These are phyloP conservation scores for Xestia xanthographa DNA, from an alignment of 2,888 invertebrate species.

Conservation along the genomic window DNA sequence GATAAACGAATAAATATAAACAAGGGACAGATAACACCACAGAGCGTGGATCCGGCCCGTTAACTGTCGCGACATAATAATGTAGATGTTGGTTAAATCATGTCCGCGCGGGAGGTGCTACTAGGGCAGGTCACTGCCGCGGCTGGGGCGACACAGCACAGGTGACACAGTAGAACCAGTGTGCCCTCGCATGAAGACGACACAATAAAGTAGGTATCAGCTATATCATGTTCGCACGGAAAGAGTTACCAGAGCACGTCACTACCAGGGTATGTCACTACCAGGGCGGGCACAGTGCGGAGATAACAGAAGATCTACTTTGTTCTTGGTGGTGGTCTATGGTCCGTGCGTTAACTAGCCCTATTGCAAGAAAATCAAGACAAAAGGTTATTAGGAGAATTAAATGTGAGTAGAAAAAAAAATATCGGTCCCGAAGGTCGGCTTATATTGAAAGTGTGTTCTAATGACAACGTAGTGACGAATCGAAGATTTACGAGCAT, in stretches of 20 bases:
- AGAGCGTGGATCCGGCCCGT: constrained; percentile 11
- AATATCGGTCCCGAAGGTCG: neutral
- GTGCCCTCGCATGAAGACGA: neutral
- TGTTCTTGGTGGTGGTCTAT: neutral
- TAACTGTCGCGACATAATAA: constrained; percentile 42
- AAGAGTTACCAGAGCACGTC: constrained; percentile 17
- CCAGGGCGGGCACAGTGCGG: neutral
- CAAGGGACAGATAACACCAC: constrained; percentile 32
- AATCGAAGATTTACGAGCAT: neutral
- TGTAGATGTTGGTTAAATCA: constrained; percentile 53
- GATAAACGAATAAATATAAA: constrained; percentile 27
- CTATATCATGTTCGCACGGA: constrained; percentile 49
- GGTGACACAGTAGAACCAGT: neutral
- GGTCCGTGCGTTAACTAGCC: neutral
- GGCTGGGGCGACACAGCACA: neutral
- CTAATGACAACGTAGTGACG: neutral
- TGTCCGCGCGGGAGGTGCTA: constrained; percentile 35
- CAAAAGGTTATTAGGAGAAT: neutral
- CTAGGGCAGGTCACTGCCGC: constrained; percentile 20
- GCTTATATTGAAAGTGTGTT: neutral
- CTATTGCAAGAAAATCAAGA: neutral
- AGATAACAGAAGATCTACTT: neutral
- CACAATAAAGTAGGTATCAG: constrained; percentile 35
- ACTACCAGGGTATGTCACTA: constrained; percentile 9
- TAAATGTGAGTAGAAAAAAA: neutral